phyloP scores from a whole-genome alignment of 2,797 vertebrate species.

The Neosilurus mollespiculum region DNA sequence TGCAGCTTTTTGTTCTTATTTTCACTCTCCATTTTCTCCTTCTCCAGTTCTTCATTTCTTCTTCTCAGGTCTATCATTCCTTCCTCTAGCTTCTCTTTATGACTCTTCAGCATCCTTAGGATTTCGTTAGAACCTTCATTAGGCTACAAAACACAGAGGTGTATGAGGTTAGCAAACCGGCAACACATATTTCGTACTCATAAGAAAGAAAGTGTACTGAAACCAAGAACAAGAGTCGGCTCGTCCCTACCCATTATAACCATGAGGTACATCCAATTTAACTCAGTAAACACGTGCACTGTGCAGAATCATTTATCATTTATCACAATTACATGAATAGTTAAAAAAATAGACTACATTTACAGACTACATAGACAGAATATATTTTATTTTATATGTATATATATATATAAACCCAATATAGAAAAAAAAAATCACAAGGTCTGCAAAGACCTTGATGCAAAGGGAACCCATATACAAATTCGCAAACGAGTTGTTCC shows the following conservation, averaged over 20 bases:
- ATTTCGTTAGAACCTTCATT: slow-evolving; percentile 71
- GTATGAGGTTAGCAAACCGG: background rate
- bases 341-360: background rate
- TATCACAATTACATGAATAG: background rate
- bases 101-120: slow-evolving; percentile 73
- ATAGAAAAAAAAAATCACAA: no score
- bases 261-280: background rate
- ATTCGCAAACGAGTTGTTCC: no score
- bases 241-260: background rate
- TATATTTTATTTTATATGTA: no score
- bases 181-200: background rate
- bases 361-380: no score
- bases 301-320: background rate
- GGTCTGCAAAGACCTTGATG: no score
- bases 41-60: slow-evolving; percentile 74
- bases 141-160: slow-evolving; percentile 58
- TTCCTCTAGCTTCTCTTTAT: slow-evolving; percentile 76
- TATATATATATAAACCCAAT: no score
- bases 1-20: slow-evolving; percentile 67
- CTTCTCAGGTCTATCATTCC: slow-evolving; percentile 69
- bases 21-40: slow-evolving; percentile 66
- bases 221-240: background rate
- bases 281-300: background rate
- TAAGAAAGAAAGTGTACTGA: background rate
- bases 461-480: no score